Base-by-base conservation (phyloP, 2,888 invertebrate species). In the Drosophila seclusa region DNA sequence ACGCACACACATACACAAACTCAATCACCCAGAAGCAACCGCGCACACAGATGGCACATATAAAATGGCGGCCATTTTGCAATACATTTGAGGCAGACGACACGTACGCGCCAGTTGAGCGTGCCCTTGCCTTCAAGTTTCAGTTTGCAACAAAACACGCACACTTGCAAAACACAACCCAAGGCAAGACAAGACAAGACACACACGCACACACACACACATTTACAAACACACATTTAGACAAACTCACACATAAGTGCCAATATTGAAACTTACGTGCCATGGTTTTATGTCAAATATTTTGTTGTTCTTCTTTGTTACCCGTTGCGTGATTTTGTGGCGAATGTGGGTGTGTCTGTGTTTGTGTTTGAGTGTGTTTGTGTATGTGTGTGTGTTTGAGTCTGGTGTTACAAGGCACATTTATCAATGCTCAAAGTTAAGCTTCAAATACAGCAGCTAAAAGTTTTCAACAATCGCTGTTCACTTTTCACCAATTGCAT, bases 251-350 rank as follows among this genome's bases (percentile, higher is more conserved):
- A 40, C 59, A 40, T 18, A 55, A 61, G 40, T 70, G 82, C 63
- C 83, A 82, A 84, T 87, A 87, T 78, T 73, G 66, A 76, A 82
- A 73, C 73, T 76, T 87, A 76, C 74, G 76, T 76, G 70, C 76
- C 59, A 69, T 73, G 83, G 68, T 72, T 79, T 79, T 68, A 76
- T 82, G 86, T 83, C 85, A 83, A 83, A 87, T 82, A 87, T 87
- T 87, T 84, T 76, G 62, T 50, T 62, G 61, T 52, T 40, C 34
- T 34, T 49, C 45, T 36, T 13, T 52, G 63, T 36, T 52, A 52
- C 38, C 60, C 58, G 73, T 66, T 74, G 79, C 79, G 65, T 74
- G 75, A 75, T 69, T 69, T 74, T 70, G 61, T 53, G 60, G 48
- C 55, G 29, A 36, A 54, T 24, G 21, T 38, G 32, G 16, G 24